Evolutionary conservation across 2,797 vertebrate species (phyloP).

Genomic region (Argyrosomus regius): DNA sequence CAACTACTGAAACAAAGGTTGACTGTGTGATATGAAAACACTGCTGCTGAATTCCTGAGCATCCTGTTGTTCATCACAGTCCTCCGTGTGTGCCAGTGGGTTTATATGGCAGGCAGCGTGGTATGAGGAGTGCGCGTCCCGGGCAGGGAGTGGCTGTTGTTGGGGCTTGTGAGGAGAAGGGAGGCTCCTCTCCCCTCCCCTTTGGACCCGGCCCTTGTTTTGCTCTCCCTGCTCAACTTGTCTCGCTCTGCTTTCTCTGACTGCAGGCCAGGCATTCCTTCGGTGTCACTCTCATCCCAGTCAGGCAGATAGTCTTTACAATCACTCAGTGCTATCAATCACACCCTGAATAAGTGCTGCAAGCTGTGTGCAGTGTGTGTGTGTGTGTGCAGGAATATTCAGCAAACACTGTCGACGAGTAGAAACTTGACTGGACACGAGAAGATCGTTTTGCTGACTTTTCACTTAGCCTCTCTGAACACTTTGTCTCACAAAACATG

Average conservation of each 20-base stretch:
- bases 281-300: conserved; percentile 54
- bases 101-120: conserved; percentile 26
- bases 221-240: conserved; percentile 34
- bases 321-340: conserved; percentile 50
- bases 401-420: conserved; percentile 33
- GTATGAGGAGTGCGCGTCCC: conserved; percentile 44
- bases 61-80: conserved; percentile 18
- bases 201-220: conserved; percentile 59
- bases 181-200: conserved; percentile 58
- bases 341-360: conserved; percentile 3
- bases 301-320: conserved; percentile 36
- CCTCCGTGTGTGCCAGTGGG: background rate
- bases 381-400: background rate
- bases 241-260: conserved; percentile 53
- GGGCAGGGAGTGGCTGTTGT: conserved; percentile 73
- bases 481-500: conserved; percentile 10
- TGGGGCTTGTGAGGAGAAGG: conserved; percentile 66
- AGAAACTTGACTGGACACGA: conserved; percentile 53
- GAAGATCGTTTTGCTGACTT: conserved; percentile 27
- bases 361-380: background rate
- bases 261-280: conserved; percentile 75
- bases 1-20: conserved; percentile 6
- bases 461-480: conserved; percentile 4
- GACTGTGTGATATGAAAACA: conserved; percentile 11
- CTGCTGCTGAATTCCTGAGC: conserved; percentile 30